Percentiles rank a stretch among this genome's conserved stretches.
phyloP scores from a whole-genome alignment of 2,888 invertebrate species.

The Tryphoninae sp. region DNA sequence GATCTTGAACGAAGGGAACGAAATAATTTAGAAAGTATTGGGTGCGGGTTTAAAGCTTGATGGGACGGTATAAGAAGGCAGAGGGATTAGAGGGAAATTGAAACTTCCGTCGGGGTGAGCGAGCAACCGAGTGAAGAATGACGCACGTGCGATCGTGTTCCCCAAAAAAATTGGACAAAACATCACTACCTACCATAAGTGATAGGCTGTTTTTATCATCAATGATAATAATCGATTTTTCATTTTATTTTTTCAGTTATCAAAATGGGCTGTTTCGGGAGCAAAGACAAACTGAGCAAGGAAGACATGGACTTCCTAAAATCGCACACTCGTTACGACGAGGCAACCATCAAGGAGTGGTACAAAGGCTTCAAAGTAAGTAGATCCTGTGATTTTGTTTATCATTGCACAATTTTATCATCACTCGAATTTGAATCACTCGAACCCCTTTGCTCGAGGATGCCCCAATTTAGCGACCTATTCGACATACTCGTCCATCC shows the following conservation, averaged over 20 bases:
- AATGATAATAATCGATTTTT: slow-evolving; percentile 11
- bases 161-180: not conserved
- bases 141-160: not conserved
- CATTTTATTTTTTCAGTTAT: slow-evolving; percentile 79
- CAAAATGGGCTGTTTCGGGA: slow-evolving; percentile 95
- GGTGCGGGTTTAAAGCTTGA: not conserved
- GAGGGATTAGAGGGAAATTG: slow-evolving; percentile 30
- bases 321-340: slow-evolving; percentile 98
- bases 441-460: not conserved
- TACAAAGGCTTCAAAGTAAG: slow-evolving; percentile 99
- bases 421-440: not conserved
- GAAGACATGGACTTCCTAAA: slow-evolving; percentile 99
- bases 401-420: slow-evolving; percentile 2
- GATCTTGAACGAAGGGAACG: slow-evolving; percentile 12
- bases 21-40: slow-evolving; percentile 36
- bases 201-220: not conserved
- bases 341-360: slow-evolving; percentile 99
- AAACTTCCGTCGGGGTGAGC: slow-evolving; percentile 39
- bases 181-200: too few species aligned
- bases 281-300: slow-evolving; percentile 97
- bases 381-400: slow-evolving; percentile 56
- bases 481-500: too few species aligned
- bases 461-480: too few species aligned
- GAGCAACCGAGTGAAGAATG: slow-evolving; percentile 4
- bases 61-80: not conserved